Evolutionary conservation across 2,888 invertebrate species (phyloP).

Genomic region (Lacanobia oleracea): DNA sequence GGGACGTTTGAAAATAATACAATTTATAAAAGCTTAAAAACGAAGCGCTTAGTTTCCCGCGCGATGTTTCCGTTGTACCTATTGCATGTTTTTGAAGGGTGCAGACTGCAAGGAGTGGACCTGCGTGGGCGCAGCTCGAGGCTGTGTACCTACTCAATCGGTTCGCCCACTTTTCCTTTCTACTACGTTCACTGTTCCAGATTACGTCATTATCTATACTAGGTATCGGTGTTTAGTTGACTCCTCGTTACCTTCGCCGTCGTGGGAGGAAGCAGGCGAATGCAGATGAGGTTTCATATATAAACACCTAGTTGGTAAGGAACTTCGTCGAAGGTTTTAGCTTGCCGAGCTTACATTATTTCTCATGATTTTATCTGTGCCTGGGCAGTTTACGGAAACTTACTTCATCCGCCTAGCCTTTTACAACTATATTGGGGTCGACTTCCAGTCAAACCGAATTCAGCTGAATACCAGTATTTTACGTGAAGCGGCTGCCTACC

Average conservation of each 20-base stretch:
- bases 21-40: neutral
- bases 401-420: too few species aligned
- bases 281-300: constrained; percentile 17
- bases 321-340: neutral
- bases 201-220: constrained; percentile 84
- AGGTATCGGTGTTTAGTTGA: constrained; percentile 65
- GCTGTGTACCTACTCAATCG: constrained; percentile 77
- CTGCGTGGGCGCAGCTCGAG: constrained; percentile 85
- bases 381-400: neutral
- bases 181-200: constrained; percentile 86
- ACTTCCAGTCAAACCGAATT: too few species aligned
- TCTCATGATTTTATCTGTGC: neutral
- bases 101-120: constrained; percentile 72
- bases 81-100: constrained; percentile 71
- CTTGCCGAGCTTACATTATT: neutral
- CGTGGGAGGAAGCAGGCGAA: constrained; percentile 43
- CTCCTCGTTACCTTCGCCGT: constrained; percentile 61
- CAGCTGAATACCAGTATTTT: too few species aligned
- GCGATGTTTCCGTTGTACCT: constrained; percentile 34
- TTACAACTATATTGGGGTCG: too few species aligned
- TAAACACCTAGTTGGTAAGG: neutral
- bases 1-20: neutral
- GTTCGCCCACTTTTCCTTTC: constrained; percentile 90
- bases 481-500: too few species aligned
- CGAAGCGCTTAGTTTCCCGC: constrained; percentile 19